Conservation (phyloP, 2,888 invertebrate genomes). For the Polietes domitor region DNA sequence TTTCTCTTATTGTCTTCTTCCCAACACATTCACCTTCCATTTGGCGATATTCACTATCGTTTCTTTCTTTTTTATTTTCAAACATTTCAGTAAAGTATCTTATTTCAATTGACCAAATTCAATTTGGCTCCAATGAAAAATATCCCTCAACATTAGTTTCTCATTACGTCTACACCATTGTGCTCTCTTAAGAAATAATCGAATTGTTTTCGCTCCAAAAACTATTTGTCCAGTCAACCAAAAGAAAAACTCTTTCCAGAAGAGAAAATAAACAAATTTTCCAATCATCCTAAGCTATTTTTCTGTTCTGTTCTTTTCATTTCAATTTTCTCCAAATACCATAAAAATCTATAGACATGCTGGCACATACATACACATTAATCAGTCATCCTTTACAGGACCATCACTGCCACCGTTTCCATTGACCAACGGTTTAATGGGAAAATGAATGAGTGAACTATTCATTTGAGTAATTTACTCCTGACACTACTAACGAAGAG, state of each 20-base stretch:
- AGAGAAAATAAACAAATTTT: constrained; percentile 60
- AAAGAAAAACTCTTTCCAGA: constrained; percentile 53
- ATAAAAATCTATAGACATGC: background rate
- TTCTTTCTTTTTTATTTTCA: too few relatives aligned
- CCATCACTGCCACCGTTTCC: background rate
- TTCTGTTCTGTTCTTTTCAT: constrained; percentile 21
- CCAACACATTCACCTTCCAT: too few relatives aligned
- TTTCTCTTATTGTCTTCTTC: too few relatives aligned
- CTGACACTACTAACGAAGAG: constrained; percentile 54
- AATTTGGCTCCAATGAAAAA: background rate
- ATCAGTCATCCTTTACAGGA: background rate
- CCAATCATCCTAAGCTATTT: constrained; percentile 47
- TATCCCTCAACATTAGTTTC: constrained; percentile 24
- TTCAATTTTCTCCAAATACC: constrained; percentile 45
- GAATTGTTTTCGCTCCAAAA: constrained; percentile 66
- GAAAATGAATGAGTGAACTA: constrained; percentile 49
- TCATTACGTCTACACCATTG: constrained; percentile 46
- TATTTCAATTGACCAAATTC: background rate
- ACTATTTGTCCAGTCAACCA: constrained; percentile 59
- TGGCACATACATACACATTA: background rate
- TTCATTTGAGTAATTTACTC: constrained; percentile 64
- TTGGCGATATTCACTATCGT: too few relatives aligned
- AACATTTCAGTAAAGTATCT: background rate
- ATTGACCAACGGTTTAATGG: constrained; percentile 21
- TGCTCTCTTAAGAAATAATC: constrained; percentile 47